Evolutionary conservation across 2,797 vertebrate genomes (phyloP), one percentile per base, ranked within the genome.

Genomic region (Pelodytes ibericus): DNA sequence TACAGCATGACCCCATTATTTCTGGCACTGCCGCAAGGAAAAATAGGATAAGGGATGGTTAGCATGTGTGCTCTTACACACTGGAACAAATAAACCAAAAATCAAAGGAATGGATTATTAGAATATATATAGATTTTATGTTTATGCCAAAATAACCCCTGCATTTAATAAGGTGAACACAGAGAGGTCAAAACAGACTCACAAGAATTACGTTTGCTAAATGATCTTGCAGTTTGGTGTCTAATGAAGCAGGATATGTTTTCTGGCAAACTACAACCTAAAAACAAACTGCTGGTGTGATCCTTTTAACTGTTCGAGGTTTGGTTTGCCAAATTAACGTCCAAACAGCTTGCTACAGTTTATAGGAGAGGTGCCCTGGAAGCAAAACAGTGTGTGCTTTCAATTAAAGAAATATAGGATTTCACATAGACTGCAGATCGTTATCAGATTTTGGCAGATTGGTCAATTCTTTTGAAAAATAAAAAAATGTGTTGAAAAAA

Each of bases 341-440:
- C 20, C 49, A 44, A 44, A 44, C 10, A 25, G 1, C n/a, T 16
- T 53, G 49, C 24, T 53, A 22, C n/a, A 22, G 49, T 47, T 47
- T 47, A 47, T 47, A 53, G 26, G 58, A 33, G 58, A 33, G 58
- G 58, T 60, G 58, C 31, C 22, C 29, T 60, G 58, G 58, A 60
- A 60, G 58, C 26, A 60, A 30, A 11, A n/a, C 4, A 6, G 27
- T 47, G 69, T 25, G 71, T 80, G 82, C 22, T 74, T 53, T 39
- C 60, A 69, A 75, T 33, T 51, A 68, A 22, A 53, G 26, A 68
- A 13, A 30, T 53, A 2, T 20, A 53, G 20, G 49, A 53, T 53
- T 53, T 53, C 49, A 24, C n/a, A 16, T 16, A 44, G 41, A 3
- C 41, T 44, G 13, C 18, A 44, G 41, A 44, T 44, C 41, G 3